Base-by-base conservation (phyloP, 2,888 invertebrate species). In the Pandemis cinnamomeana region DNA sequence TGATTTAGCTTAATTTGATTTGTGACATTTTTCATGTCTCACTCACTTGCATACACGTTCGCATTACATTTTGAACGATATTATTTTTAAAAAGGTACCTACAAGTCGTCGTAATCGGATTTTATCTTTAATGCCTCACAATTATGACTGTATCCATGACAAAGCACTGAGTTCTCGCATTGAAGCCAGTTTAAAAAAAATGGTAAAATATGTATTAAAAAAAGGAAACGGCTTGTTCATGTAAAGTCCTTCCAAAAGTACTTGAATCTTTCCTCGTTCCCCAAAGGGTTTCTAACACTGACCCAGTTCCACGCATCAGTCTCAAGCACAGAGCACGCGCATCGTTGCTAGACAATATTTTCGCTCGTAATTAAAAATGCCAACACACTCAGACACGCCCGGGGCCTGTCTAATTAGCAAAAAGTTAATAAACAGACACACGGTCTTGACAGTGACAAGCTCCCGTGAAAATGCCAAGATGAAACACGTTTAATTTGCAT, bases 361-460 rank as follows among this genome's bases (percentile, higher is more conserved):
- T 91, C 87, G 86, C 86, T 85, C 87, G 89, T 93, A 94, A 92
- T 94, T 93, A 93, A 93, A 93, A 93, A 94, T 91, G 90, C 93
- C 91, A 91, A 93, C 92, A 91, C 86, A 90, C 91, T 87, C 90
- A 91, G 89, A 90, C 91, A 86, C 83, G 89, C 88, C 87, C 86
- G 83, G 84, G 83, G 89, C 89, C 88, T 89, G 91, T 91, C 92
- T 93, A 93, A 93, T 93, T 93, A 93, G 91, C 91, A 93, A 93
- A 93, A 93, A 93, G 93, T 93, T 94, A 93, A 93, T 93, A 92
- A 92, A 92, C 93, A 91, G 90, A 91, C 92, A 85, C 87, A 87
- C 87, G 85, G 77, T 88, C 88, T 85, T 89, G 94, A 93, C 94
- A 93, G 91, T 93, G 93, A 94, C 92, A 89, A 81, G 92, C 91